Conservation (phyloP, 2,113 vertebrate species). For the Pedionomus torquatus region DNA sequence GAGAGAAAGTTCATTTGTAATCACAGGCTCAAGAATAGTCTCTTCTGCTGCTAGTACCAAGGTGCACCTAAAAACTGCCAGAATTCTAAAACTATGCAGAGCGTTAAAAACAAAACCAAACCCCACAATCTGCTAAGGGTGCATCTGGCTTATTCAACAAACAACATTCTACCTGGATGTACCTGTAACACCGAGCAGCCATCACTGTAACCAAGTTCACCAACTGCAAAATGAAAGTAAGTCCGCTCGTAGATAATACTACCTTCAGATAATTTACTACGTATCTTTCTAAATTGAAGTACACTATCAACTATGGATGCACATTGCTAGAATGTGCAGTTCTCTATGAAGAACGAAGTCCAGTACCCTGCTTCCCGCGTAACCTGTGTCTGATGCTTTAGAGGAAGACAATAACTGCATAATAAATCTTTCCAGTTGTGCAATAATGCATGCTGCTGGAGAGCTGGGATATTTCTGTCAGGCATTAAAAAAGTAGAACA, state of each 20-base stretch:
- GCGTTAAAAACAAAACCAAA: background rate
- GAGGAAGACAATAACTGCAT: constrained; percentile 59
- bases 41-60: constrained; percentile 56
- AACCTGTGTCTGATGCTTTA: constrained; percentile 40
- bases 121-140: background rate
- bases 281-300: constrained; percentile 50
- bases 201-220: constrained; percentile 16
- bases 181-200: constrained; percentile 40
- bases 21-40: constrained; percentile 49
- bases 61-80: constrained; percentile 56
- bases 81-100: constrained; percentile 38
- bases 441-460: constrained; percentile 55
- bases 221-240: constrained; percentile 61
- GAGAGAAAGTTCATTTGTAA: constrained; percentile 51
- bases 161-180: constrained; percentile 35
- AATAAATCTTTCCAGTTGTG: constrained; percentile 66
- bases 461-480: constrained; percentile 55
- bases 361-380: constrained; percentile 54
- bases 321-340: constrained; percentile 53
- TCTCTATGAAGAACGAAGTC: constrained; percentile 16
- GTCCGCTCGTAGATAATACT: constrained; percentile 30
- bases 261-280: constrained; percentile 41
- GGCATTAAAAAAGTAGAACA: constrained; percentile 65
- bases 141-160: constrained; percentile 20
- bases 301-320: constrained; percentile 47